Evolutionary conservation across 2,888 invertebrate species (phyloP), one percentile per base, ranked within the genome.

Genomic region (Rhorus exstirpatorius): DNA sequence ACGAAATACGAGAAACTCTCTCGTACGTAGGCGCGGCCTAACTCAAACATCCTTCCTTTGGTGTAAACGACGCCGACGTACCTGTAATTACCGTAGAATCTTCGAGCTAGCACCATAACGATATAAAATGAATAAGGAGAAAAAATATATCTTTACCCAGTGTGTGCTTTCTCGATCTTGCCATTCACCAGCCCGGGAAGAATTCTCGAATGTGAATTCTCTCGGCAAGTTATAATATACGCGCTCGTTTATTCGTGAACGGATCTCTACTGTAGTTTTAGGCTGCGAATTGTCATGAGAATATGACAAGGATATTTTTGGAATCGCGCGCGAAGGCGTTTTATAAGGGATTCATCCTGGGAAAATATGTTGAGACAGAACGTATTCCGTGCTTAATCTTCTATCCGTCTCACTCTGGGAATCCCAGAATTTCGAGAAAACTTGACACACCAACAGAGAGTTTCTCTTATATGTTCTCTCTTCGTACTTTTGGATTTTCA

Each of bases 1-100:
- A n/a, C 44, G 46, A 75, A 55, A 75, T 35, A 79, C 61, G 80
- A 77, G 80, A 71, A 41, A 74, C 49, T 81, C 72, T 77, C 68
- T 58, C 65, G 63, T 55, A 55, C 70, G 75, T 88, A 92, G 92
- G 92, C 88, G 92, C 90, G 92, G 92, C 92, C 91, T n/a, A 82
- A 89, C 84, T 91, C 91, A 92, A 92, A 92, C 92, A 92, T 92
- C 92, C 92, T 91, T 87, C 86, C 89, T 89, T 89, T 89, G 84
- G 87, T 87, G 85, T 88, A 86, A 86, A n/a, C n/a, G n/a, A 88
- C 81, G 86, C 86, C 88, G 79, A 67, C 87, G 86, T 21, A 49
- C 49, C 60, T 24, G 63, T 65, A 75, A 75, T 75, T 74, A 63
- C 63, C 35, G 38, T 63, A 74, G 41, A 72, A 63, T 72, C 60